Conservation (phyloP, 2,888 invertebrate genomes). For the Formica aserva region DNA sequence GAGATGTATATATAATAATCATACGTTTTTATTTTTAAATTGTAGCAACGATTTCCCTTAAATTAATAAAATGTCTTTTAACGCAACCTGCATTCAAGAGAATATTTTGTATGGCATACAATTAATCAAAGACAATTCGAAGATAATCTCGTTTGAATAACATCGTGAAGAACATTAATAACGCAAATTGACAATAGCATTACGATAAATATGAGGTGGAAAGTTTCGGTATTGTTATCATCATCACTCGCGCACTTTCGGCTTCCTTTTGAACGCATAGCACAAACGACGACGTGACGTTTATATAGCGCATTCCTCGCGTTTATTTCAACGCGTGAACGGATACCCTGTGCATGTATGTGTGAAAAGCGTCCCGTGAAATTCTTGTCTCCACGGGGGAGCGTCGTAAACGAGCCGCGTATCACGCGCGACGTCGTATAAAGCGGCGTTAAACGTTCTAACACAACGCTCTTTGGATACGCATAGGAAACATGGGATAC, state of each 20-base stretch:
- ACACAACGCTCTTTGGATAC: slow-evolving; percentile 1
- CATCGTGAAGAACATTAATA: neutral
- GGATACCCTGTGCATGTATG: neutral
- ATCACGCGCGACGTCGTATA: slow-evolving; percentile 7
- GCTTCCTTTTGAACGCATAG: slow-evolving; percentile 9
- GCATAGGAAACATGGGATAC: neutral
- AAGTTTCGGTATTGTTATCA: slow-evolving; percentile 23
- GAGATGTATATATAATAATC: neutral
- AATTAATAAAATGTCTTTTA: slow-evolving; percentile 17
- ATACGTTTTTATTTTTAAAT: neutral
- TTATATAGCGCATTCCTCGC: slow-evolving; percentile 37
- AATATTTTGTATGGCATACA: neutral
- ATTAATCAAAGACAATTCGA: neutral
- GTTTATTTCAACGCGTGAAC: slow-evolving; percentile 24
- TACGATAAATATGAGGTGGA: neutral
- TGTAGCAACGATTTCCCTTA: neutral
- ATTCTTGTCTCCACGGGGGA: neutral
- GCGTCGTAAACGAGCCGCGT: neutral
- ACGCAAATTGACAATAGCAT: neutral
- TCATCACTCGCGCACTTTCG: neutral
- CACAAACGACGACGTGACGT: slow-evolving; percentile 26
- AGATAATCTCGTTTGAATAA: slow-evolving; percentile 10
- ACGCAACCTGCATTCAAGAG: neutral
- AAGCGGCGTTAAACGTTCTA: slow-evolving; percentile 2
- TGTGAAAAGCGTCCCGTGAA: slow-evolving; percentile 20